Evolutionary conservation across 2,113 vertebrate species (phyloP), one percentile per base, ranked within the genome.

Genomic region (Muntiacus reevesi): DNA sequence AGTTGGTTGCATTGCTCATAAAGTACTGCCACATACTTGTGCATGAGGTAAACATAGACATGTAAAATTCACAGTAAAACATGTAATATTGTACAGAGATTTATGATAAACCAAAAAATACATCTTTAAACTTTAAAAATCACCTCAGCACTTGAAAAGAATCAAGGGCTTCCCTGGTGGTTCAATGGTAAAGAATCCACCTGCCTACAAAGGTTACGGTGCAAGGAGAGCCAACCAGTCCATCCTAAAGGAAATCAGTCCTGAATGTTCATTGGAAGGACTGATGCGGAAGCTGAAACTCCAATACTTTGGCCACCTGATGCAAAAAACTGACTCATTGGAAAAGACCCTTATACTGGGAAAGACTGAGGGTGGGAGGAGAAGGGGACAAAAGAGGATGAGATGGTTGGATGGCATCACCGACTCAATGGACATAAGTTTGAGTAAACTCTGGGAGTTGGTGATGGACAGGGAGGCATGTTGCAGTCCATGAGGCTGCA

Each of bases 301-400:
- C 64, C 64, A 64, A 0, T 67, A 36, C 8, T 67, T 36, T 36
- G 64, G 16, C 33, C 33, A 67, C 64, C 16, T 36, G 33, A 67
- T 67, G 33, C 1, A 0, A 67, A 36, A 4, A 67, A 21, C 64
- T 21, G 64, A 21, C 64, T 67, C 8, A 0, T 2, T 36, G 17
- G 33, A 36, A 67, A 67, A 67, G 64, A 19, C 33, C 17, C 33
- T 36, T 4, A 67, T 36, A 8, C 17, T 67, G 33, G 33, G 64
- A 67, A 67, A 67, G 64, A 10, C 0, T 36, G 64, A 67, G 10
- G 64, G 64, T 2, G 64, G 33, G 64, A 64, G 7, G 62, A 67
- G 64, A n/a, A 67, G 33, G 33, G 2, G 33, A 67, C 8, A 16
- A 67, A 33, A 67, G 33, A 67, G 33, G 64, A 67, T 67, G 33